Conservation (phyloP, 1,140 invertebrate genomes). For the Drosophila guanche region DNA sequence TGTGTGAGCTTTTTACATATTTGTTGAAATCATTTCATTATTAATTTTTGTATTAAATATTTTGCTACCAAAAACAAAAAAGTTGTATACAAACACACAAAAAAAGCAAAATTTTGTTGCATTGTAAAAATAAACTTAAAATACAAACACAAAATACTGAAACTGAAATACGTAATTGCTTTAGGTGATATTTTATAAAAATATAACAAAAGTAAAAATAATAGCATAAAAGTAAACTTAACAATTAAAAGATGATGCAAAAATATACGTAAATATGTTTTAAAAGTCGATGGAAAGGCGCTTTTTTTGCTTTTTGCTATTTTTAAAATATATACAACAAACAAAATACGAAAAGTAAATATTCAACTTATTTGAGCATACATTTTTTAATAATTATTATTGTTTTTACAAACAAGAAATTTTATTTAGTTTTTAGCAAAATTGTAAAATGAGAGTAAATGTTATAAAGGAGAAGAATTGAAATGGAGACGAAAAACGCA, state of each 20-base stretch:
- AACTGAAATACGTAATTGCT: slow-evolving; percentile 84
- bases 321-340: slow-evolving; percentile 46
- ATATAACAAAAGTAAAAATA: slow-evolving; percentile 76
- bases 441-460: slow-evolving; percentile 79
- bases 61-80: slow-evolving; percentile 53
- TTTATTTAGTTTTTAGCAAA: slow-evolving; percentile 83
- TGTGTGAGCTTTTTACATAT: slow-evolving; percentile 75
- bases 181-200: slow-evolving; percentile 83
- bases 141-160: slow-evolving; percentile 68
- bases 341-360: slow-evolving; percentile 43
- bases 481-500: slow-evolving; percentile 62
- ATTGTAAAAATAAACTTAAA: slow-evolving; percentile 65
- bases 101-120: slow-evolving; percentile 68
- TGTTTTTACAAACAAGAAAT: slow-evolving; percentile 69
- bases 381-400: slow-evolving; percentile 65
- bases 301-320: slow-evolving; percentile 56
- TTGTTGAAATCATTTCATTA: slow-evolving; percentile 67
- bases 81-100: slow-evolving; percentile 24
- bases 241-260: slow-evolving; percentile 54
- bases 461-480: slow-evolving; percentile 50
- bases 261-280: slow-evolving; percentile 73
- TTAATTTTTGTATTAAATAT: slow-evolving; percentile 69
- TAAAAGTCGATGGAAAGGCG: slow-evolving; percentile 53
- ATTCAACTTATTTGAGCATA: slow-evolving; percentile 62
- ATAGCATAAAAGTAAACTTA: slow-evolving; percentile 52